A percentile compares a stretch with the other conserved stretches of the same genome.
These are phyloP conservation scores for Geococcyx californianus DNA, from an alignment of 2,113 vertebrate species.

Conservation along the genomic window DNA sequence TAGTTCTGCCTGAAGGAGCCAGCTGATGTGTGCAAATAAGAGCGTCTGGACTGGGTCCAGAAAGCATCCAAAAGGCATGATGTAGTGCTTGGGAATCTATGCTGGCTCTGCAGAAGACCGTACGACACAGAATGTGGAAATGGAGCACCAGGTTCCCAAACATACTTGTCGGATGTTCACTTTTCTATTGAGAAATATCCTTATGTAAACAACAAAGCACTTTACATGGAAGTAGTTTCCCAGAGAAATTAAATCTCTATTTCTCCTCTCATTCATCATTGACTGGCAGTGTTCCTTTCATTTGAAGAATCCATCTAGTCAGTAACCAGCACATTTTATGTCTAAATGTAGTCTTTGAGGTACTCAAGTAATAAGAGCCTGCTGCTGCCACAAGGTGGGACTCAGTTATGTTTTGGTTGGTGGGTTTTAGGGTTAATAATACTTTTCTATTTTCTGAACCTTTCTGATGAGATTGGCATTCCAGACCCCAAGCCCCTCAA, in stretches of 20 bases:
- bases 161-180: neutral
- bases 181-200: neutral
- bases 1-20: slow-evolving; percentile 45
- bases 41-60: neutral
- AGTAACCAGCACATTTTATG: neutral
- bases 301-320: neutral
- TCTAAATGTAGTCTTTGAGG: neutral
- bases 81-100: neutral
- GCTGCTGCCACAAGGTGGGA: neutral
- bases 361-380: neutral
- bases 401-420: neutral
- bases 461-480: neutral
- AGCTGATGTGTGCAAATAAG: slow-evolving; percentile 25
- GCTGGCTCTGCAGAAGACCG: neutral
- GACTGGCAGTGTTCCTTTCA: neutral
- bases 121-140: neutral
- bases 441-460: neutral
- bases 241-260: neutral
- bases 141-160: neutral
- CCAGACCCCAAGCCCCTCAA: neutral
- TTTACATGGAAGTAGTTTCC: neutral
- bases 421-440: neutral
- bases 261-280: rapidly evolving
- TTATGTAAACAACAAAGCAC: neutral
- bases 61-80: neutral